Evolutionary conservation across 2,113 vertebrate species (phyloP).

Genomic region (Scartelaos histophorus): DNA sequence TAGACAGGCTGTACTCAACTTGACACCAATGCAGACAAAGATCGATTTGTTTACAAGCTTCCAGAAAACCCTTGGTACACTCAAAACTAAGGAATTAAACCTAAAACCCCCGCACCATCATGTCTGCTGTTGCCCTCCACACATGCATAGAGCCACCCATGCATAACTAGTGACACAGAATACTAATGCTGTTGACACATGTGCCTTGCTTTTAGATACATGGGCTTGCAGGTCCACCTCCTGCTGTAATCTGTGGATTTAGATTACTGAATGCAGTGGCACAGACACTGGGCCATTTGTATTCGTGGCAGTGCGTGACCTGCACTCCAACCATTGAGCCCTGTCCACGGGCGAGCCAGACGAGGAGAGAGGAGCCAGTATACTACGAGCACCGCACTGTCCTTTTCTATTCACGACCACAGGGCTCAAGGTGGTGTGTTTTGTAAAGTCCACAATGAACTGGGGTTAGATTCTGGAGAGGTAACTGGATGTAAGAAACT

Average conservation of each 20-base stretch:
- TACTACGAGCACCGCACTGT: conserved; percentile 28
- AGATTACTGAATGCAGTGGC: conserved; percentile 59
- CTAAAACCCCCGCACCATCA: neutral
- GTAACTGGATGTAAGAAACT: neutral
- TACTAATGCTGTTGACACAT: neutral
- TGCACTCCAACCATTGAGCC: conserved; percentile 64
- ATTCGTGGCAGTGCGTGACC: conserved; percentile 65
- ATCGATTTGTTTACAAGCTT: conserved; percentile 31
- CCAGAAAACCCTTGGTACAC: neutral
- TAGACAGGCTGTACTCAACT: too few relatives aligned
- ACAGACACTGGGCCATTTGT: conserved; percentile 60
- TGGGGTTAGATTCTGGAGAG: neutral
- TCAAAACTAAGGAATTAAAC: neutral
- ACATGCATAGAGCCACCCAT: conserved; percentile 11
- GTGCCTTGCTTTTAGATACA: neutral
- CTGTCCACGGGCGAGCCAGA: conserved; percentile 64
- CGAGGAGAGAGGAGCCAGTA: conserved; percentile 43
- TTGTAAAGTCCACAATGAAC: neutral
- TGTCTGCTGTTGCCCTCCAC: conserved; percentile 29
- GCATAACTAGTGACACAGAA: conserved; percentile 12
- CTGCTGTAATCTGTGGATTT: conserved; percentile 51
- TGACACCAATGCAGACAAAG: neutral
- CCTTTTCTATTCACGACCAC: conserved; percentile 39
- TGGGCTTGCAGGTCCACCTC: conserved; percentile 1
- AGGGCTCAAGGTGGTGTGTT: conserved; percentile 17